These are phyloP conservation scores for Polypterus bichir DNA, from an alignment of 2,113 vertebrate species.

Conservation along the genomic window DNA sequence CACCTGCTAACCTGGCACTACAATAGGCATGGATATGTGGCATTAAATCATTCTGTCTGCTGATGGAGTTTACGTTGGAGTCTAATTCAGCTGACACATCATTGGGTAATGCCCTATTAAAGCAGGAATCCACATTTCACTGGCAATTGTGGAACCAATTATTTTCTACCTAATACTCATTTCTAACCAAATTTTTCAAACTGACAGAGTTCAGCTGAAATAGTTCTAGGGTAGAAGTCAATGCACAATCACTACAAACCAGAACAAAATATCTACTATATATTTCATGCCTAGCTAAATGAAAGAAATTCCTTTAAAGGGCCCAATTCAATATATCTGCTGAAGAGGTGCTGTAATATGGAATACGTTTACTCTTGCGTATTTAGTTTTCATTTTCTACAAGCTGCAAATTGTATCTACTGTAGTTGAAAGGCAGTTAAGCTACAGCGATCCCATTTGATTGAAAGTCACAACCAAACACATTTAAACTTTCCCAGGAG, in stretches of 20 bases:
- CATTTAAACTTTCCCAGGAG: no score
- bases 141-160: constrained; percentile 11
- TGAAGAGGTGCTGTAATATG: no score
- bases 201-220: background rate
- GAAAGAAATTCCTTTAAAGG: no score
- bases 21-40: background rate
- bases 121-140: constrained; percentile 6
- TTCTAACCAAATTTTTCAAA: constrained; percentile 3
- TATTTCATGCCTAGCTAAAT: no score
- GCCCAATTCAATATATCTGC: no score
- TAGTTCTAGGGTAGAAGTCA: constrained; percentile 12
- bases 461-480: no score
- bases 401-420: no score
- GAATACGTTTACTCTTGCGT: no score
- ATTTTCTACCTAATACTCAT: constrained; percentile 16
- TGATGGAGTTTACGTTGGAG: constrained; percentile 1
- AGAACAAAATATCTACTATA: no score
- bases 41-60: background rate
- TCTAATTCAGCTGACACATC: background rate
- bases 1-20: background rate
- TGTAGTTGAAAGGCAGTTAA: no score
- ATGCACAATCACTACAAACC: background rate
- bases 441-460: no score
- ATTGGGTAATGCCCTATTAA: constrained; percentile 8
- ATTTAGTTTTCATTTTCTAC: no score